Percentiles rank a stretch among this genome's conserved stretches.
These are phyloP conservation scores for Apamea crenata DNA, from an alignment of 2,888 invertebrate species.

Conservation along the genomic window DNA sequence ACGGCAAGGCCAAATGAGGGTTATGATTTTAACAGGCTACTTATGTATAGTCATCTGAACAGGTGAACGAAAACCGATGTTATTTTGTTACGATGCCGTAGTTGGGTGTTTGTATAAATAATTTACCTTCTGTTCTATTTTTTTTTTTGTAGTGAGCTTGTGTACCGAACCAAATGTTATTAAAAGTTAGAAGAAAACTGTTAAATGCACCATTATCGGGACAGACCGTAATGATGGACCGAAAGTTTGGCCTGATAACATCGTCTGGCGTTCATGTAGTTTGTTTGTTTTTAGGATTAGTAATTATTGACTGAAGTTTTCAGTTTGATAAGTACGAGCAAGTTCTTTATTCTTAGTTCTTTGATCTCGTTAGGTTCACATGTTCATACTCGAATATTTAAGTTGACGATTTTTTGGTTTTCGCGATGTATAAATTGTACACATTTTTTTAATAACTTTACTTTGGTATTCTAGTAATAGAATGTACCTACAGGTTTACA, in stretches of 20 bases:
- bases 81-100: not conserved
- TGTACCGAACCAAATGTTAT: conserved; percentile 26
- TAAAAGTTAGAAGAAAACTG: conserved; percentile 52
- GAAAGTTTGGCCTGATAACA: conserved; percentile 37
- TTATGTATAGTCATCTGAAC: not conserved
- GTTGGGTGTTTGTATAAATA: not conserved
- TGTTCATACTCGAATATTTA: too few species aligned
- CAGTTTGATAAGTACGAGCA: not conserved
- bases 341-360: conserved; percentile 4
- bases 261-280: conserved; percentile 23
- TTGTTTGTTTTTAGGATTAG: conserved; percentile 16
- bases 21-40: not conserved
- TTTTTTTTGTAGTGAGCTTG: not conserved
- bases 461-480: not conserved
- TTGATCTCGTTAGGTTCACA: not conserved
- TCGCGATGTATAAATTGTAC: too few species aligned
- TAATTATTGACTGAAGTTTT: conserved; percentile 37
- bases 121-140: conserved; percentile 21
- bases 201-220: conserved; percentile 36
- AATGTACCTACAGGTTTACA: not conserved
- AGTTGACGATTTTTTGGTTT: not conserved
- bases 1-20: too few species aligned
- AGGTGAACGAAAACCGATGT: not conserved
- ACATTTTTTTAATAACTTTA: not conserved
- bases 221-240: conserved; percentile 10